Conservation (phyloP, 2,113 vertebrate genomes). For the Pterophyllum scalare region DNA sequence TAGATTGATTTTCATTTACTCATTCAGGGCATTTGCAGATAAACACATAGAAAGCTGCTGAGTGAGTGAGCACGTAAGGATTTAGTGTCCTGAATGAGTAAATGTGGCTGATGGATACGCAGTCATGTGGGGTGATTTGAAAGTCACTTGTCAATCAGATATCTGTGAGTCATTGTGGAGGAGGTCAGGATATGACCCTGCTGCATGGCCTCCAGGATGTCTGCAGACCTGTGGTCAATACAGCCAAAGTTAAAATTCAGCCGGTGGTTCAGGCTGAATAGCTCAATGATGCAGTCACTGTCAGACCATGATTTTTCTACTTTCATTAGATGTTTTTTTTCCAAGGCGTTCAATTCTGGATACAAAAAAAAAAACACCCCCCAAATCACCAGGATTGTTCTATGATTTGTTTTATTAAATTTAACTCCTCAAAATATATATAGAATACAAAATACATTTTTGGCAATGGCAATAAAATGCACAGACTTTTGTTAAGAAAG, state of each 20-base stretch:
- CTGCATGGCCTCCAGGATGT: background rate
- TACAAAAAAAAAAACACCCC: background rate
- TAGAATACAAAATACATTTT: too few species aligned
- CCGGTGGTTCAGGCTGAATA: background rate
- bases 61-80: slow-evolving; percentile 6
- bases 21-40: background rate
- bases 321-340: too few species aligned
- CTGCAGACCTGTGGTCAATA: background rate
- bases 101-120: background rate
- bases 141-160: background rate
- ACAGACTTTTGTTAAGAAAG: background rate
- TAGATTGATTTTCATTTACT: background rate
- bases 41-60: background rate
- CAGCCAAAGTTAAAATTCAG: background rate
- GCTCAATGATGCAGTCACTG: background rate
- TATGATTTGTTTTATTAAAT: too few species aligned
- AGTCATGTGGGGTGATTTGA: background rate
- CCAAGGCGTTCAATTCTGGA: too few species aligned
- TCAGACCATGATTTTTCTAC: background rate
- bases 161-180: background rate
- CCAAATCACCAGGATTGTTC: background rate
- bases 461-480: background rate
- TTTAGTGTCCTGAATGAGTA: background rate
- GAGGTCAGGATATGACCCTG: background rate
- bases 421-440: too few species aligned